Evolutionary conservation across 2,113 vertebrate genomes (phyloP).

Genomic region (Anguilla rostrata): DNA sequence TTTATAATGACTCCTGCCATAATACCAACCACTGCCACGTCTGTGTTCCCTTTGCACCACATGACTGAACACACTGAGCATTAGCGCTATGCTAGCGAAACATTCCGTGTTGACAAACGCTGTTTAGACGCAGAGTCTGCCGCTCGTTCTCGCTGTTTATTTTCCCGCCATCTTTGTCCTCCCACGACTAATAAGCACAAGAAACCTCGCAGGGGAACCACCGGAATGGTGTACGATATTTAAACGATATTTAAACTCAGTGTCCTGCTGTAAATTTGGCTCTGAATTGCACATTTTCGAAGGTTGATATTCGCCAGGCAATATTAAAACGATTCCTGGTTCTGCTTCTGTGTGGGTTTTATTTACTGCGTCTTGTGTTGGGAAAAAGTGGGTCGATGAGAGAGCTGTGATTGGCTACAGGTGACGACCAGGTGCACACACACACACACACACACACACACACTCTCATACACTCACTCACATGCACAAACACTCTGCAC

Average conservation of each 20-base stretch:
- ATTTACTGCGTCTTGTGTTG: not conserved
- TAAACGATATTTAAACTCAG: slow-evolving; percentile 66
- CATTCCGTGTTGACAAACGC: not conserved
- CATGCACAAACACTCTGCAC: not conserved
- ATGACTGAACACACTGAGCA: not conserved
- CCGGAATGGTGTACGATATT: slow-evolving; percentile 64
- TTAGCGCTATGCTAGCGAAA: not conserved
- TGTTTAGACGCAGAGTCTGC: not conserved
- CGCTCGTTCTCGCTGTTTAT: not conserved
- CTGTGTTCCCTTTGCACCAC: not conserved
- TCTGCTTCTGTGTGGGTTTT: slow-evolving; percentile 11
- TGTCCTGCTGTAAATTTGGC: slow-evolving; percentile 72
- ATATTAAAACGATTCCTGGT: slow-evolving; percentile 68
- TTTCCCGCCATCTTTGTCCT: slow-evolving; percentile 64
- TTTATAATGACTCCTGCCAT: not conserved
- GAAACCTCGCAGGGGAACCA: slow-evolving; percentile 59
- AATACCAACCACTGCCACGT: not conserved
- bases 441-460: not conserved
- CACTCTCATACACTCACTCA: not conserved
- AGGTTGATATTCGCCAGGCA: slow-evolving; percentile 57
- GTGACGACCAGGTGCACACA: not conserved
- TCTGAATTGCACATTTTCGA: slow-evolving; percentile 71
- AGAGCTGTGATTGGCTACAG: not conserved
- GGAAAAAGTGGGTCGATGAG: not conserved
- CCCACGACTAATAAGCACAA: slow-evolving; percentile 56